A percentile compares a stretch with the other conserved stretches of the same genome.
Evolutionary conservation across 2,888 invertebrate genomes (phyloP).

Genomic region (Antitype chi): DNA sequence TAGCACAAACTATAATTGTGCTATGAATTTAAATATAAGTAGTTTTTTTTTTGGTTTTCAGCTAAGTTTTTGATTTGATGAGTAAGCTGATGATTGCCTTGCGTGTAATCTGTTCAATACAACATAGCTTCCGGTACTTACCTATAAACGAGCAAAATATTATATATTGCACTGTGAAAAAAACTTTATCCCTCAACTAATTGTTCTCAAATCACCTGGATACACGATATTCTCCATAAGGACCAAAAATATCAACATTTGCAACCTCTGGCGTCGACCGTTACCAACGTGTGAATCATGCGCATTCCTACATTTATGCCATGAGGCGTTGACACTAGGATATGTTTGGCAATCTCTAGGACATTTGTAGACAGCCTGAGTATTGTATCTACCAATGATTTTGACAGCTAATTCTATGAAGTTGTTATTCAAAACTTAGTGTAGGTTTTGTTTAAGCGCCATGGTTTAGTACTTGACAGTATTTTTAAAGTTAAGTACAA

Average conservation of each 20-base stretch:
- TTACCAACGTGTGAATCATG: conserved; percentile 44
- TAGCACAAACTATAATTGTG: no score
- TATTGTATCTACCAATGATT: conserved; percentile 2
- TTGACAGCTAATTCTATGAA: conserved; percentile 29
- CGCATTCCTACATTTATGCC: conserved; percentile 38
- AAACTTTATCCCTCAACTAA: neutral
- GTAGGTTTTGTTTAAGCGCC: conserved; percentile 27
- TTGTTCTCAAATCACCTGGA: neutral
- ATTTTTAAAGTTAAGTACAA: conserved; percentile 9
- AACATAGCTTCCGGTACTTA: no score
- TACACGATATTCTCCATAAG: conserved; percentile 12
- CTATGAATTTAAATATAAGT: no score
- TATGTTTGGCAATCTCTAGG: conserved; percentile 37
- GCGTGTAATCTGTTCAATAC: no score
- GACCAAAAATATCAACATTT: conserved; percentile 32
- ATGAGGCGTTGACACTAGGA: conserved; percentile 20
- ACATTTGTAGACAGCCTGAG: conserved; percentile 41
- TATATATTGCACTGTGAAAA: no score
- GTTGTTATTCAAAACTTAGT: conserved; percentile 13
- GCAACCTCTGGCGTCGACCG: conserved; percentile 38
- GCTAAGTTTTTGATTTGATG: no score
- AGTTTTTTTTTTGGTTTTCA: no score
- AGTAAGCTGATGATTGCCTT: no score
- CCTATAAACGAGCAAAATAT: no score
- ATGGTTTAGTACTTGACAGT: neutral